These are phyloP conservation scores for Cetonia aurata DNA, from an alignment of 2,888 invertebrate species.

Conservation along the genomic window DNA sequence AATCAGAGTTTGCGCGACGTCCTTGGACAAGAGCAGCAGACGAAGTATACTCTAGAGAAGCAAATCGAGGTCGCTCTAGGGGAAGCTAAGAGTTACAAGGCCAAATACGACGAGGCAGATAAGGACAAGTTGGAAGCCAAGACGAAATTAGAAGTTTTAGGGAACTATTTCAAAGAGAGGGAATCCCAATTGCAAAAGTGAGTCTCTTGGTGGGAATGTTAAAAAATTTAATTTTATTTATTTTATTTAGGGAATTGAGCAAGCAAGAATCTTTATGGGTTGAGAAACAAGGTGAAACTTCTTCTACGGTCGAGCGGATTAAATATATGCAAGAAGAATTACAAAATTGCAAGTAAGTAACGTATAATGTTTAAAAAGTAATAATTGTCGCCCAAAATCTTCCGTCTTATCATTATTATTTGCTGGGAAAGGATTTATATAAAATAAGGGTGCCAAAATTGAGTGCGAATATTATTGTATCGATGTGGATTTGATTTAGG, in stretches of 20 bases:
- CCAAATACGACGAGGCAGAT: constrained; percentile 75
- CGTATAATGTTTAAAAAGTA: no score
- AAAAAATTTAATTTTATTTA: constrained; percentile 26
- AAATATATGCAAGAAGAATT: constrained; percentile 84
- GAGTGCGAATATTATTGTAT: neutral
- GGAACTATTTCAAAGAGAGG: constrained; percentile 91
- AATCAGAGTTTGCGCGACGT: constrained; percentile 67
- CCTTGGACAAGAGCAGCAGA: constrained; percentile 65
- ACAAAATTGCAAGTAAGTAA: constrained; percentile 81
- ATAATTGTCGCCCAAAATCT: no score
- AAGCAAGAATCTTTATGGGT: constrained; percentile 82
- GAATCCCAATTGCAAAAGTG: constrained; percentile 90
- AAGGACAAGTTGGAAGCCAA: constrained; percentile 82
- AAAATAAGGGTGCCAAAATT: no score
- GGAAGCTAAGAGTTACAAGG: constrained; percentile 70
- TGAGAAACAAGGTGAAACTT: constrained; percentile 85
- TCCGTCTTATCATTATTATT: no score
- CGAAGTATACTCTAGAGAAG: constrained; percentile 66
- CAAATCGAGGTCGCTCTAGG: constrained; percentile 66
- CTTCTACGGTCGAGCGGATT: constrained; percentile 83
- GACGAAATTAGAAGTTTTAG: constrained; percentile 87
- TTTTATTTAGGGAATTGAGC: constrained; percentile 76
- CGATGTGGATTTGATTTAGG: constrained; percentile 60
- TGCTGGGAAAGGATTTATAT: no score
- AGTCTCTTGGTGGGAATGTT: constrained; percentile 56